phyloP scores from a whole-genome alignment of 2,888 invertebrate genomes.

The Heliconius ismenius region DNA sequence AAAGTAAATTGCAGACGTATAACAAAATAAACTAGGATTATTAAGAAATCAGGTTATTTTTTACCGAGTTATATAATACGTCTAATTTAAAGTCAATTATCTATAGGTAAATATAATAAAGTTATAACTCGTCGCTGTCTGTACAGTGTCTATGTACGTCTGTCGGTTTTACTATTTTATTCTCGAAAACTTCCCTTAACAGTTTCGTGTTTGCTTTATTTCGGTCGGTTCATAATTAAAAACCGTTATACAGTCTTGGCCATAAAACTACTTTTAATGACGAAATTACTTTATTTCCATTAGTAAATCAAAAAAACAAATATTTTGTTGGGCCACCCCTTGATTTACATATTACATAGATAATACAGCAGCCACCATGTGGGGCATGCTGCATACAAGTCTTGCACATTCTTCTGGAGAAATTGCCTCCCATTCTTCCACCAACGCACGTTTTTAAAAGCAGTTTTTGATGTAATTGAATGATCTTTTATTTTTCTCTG shows the following conservation, averaged over 20 bases:
- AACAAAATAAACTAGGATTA: background rate
- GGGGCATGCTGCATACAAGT: background rate
- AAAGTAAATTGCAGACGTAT: slow-evolving; percentile 19
- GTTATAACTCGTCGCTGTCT: background rate
- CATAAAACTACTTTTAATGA: background rate
- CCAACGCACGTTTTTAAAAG: background rate
- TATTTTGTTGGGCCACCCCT: background rate
- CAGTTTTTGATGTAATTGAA: too few species aligned
- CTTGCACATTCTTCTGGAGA: background rate
- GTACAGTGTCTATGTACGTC: too few species aligned
- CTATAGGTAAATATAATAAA: too few species aligned
- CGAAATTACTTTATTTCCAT: background rate
- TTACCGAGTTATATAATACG: background rate
- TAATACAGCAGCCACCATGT: background rate
- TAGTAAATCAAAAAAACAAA: background rate
- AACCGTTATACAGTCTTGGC: too few species aligned
- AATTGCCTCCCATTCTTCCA: background rate
- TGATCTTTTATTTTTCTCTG: too few species aligned
- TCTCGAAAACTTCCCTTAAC: too few species aligned
- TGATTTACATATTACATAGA: background rate
- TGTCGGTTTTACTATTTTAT: too few species aligned
- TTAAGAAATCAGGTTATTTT: background rate
- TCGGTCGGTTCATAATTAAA: too few species aligned
- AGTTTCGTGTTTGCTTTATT: background rate
- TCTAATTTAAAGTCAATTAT: background rate